A percentile compares a stretch with the other conserved stretches of the same genome.
phyloP scores from a whole-genome alignment of 2,797 vertebrate genomes.

The Cryptoprocta ferox region DNA sequence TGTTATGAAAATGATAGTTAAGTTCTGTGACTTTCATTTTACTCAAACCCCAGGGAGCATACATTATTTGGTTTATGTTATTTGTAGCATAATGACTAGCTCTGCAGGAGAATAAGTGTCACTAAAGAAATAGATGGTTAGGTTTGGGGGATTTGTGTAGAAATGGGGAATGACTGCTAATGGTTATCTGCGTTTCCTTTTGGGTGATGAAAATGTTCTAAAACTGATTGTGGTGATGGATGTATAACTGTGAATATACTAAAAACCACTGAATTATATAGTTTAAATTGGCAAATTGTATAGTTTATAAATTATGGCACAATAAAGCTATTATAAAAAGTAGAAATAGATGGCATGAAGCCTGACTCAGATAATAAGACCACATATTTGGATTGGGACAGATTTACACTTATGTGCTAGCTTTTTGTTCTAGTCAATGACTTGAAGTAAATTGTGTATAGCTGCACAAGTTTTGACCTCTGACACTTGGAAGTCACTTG shows the following conservation, averaged over 20 bases:
- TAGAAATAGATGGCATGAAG: background rate
- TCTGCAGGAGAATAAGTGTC: background rate
- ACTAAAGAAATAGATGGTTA: background rate
- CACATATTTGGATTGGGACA: background rate
- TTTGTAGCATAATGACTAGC: background rate
- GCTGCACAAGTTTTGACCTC: background rate
- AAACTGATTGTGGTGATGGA: background rate
- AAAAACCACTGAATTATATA: background rate
- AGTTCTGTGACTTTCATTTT: background rate
- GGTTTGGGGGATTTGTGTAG: background rate
- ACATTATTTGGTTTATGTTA: background rate
- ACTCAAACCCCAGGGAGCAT: background rate
- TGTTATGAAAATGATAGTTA: background rate
- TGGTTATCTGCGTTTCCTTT: background rate
- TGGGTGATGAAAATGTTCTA: background rate
- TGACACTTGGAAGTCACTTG: background rate
- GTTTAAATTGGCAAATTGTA: background rate
- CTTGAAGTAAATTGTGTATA: background rate
- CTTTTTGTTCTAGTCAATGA: slow-evolving; percentile 8
- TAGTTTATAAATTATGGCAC: background rate
- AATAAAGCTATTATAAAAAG: background rate
- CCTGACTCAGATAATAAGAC: background rate
- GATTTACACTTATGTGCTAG: background rate
- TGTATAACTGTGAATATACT: background rate
- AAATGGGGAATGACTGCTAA: background rate